Conservation (phyloP, 2,888 invertebrate genomes). For the Pecten maximus region DNA sequence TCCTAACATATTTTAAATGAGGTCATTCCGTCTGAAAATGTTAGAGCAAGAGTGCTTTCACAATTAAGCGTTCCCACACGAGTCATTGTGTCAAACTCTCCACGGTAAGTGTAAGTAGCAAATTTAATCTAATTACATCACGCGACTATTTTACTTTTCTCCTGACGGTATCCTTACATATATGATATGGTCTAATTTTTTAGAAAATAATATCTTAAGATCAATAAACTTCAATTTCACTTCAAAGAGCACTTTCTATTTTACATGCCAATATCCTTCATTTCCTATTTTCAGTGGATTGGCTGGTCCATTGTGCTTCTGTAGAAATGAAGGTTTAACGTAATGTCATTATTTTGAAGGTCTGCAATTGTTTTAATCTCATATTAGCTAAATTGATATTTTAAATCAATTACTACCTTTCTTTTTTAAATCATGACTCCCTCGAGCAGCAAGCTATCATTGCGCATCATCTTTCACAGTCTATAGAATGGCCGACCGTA, state of each 20-base stretch:
- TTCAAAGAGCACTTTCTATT: background rate
- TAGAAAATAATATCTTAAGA: background rate
- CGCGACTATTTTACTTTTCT: background rate
- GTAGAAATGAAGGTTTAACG: conserved; percentile 16
- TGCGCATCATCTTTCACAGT: background rate
- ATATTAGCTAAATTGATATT: conserved; percentile 24
- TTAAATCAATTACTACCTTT: conserved; percentile 29
- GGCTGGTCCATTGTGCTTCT: background rate
- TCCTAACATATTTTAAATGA: background rate
- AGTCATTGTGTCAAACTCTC: background rate
- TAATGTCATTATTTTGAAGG: conserved; percentile 11
- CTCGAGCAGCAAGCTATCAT: background rate
- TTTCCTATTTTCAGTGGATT: background rate
- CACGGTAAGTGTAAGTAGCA: background rate
- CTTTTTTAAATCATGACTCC: conserved; percentile 12
- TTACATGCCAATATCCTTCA: background rate
- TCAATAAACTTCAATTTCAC: background rate
- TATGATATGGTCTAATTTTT: conserved; percentile 11
- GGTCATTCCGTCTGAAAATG: background rate
- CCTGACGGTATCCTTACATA: background rate
- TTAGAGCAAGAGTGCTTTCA: background rate
- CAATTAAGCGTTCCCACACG: conserved; percentile 1
- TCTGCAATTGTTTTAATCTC: conserved; percentile 25
- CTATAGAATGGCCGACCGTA: background rate
- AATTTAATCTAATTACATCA: background rate